These are phyloP conservation scores for Neoseiulus cucumeris DNA, from an alignment of 1,140 invertebrate species.

Conservation along the genomic window DNA sequence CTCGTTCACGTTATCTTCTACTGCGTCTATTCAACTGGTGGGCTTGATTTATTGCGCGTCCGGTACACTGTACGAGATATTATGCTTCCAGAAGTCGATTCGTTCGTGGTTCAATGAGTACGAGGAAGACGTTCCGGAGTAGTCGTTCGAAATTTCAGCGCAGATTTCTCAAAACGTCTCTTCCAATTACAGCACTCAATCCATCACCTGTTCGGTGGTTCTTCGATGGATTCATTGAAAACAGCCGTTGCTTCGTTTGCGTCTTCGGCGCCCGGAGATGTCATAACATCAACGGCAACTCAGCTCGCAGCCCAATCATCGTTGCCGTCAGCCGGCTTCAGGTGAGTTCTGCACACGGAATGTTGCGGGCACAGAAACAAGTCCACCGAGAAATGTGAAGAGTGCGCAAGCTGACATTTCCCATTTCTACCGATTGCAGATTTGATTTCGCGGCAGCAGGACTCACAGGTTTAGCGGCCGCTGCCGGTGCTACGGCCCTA, in stretches of 20 bases:
- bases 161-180: too few species aligned
- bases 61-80: too few species aligned
- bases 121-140: too few species aligned
- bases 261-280: neutral
- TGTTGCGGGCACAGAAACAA: neutral
- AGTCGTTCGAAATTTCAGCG: too few species aligned
- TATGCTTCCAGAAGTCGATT: too few species aligned
- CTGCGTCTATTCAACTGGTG: too few species aligned
- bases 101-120: too few species aligned
- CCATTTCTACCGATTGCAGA: neutral
- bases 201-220: conserved; percentile 3
- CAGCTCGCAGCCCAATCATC: conserved; percentile 4
- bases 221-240: conserved; percentile 10
- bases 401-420: neutral
- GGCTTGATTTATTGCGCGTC: too few species aligned
- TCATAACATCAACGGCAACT: neutral
- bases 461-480: neutral
- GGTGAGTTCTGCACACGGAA: neutral
- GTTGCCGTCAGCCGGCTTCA: neutral
- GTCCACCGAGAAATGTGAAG: neutral
- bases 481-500: neutral
- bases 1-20: too few species aligned
- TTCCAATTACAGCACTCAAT: conserved; percentile 5
- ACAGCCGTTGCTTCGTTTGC: neutral
- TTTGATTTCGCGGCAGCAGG: conserved; percentile 1